These are phyloP conservation scores for Apantesis nais DNA, from an alignment of 2,888 invertebrate species.

Conservation along the genomic window DNA sequence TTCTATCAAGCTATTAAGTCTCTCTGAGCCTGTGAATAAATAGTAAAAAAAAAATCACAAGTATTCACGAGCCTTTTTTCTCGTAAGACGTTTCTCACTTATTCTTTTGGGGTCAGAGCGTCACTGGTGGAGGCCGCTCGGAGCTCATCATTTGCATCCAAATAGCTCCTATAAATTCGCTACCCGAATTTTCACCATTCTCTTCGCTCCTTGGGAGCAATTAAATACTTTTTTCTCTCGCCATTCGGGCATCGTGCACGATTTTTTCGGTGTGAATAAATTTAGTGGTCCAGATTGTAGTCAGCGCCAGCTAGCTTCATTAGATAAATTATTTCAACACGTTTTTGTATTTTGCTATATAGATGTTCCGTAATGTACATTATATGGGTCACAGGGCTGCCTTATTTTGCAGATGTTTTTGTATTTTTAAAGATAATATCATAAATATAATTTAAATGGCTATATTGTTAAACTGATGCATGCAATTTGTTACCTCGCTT, in stretches of 20 bases:
- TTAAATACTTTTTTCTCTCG: slow-evolving; percentile 81
- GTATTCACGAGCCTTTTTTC: slow-evolving; percentile 70
- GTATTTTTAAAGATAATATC: not conserved
- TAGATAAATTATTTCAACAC: slow-evolving; percentile 70
- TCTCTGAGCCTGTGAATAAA: slow-evolving; percentile 68
- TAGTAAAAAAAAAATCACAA: slow-evolving; percentile 67
- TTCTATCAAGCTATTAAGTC: slow-evolving; percentile 58
- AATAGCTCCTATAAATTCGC: slow-evolving; percentile 85
- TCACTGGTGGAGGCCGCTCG: slow-evolving; percentile 70
- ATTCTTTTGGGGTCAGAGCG: slow-evolving; percentile 80
- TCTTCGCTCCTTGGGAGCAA: slow-evolving; percentile 81
- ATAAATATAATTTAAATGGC: not conserved
- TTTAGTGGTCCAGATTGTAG: slow-evolving; percentile 75
- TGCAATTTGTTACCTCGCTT: not conserved
- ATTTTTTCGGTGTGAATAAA: slow-evolving; percentile 78
- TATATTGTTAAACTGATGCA: not conserved
- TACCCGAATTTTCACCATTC: slow-evolving; percentile 83
- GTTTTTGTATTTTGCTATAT: slow-evolving; percentile 40
- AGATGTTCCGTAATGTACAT: slow-evolving; percentile 33
- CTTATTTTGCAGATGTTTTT: not conserved
- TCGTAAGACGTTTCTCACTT: slow-evolving; percentile 81
- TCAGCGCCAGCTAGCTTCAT: slow-evolving; percentile 67
- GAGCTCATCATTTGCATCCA: slow-evolving; percentile 85
- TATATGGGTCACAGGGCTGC: slow-evolving; percentile 15
- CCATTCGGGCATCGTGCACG: slow-evolving; percentile 62